These are phyloP conservation scores for Hippocampus abdominalis DNA, from an alignment of 2,113 vertebrate species.

Conservation along the genomic window DNA sequence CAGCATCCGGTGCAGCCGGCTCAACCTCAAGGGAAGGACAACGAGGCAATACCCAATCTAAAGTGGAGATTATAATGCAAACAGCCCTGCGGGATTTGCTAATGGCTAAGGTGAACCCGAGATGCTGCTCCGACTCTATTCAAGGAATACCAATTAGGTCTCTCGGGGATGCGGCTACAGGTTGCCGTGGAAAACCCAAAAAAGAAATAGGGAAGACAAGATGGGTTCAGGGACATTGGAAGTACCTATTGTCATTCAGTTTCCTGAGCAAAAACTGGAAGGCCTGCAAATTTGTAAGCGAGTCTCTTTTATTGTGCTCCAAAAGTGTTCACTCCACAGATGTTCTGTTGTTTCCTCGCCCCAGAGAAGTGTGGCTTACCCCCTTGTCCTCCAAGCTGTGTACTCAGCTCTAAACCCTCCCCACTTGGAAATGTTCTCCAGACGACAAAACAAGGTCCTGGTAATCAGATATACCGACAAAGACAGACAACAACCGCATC, in stretches of 20 bases:
- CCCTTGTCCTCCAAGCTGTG: conserved; percentile 24
- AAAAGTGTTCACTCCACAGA: conserved; percentile 36
- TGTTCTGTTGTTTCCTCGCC: conserved; percentile 48
- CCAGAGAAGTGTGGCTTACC: conserved; percentile 34
- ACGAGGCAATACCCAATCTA: conserved; percentile 56
- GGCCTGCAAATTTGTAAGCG: conserved; percentile 44
- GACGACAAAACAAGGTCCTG: conserved; percentile 49
- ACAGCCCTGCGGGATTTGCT: conserved; percentile 64
- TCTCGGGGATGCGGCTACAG: conserved; percentile 58
- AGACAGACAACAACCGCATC: conserved; percentile 48
- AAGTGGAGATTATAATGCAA: conserved; percentile 73
- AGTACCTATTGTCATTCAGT: conserved; percentile 48
- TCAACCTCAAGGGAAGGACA: conserved; percentile 60
- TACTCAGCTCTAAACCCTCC: conserved; percentile 14
- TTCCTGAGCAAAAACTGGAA: conserved; percentile 48
- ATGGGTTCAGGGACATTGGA: conserved; percentile 29
- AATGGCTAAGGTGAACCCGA: conserved; percentile 72
- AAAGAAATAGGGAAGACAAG: conserved; percentile 33
- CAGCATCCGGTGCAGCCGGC: conserved; percentile 46
- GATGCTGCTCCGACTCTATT: conserved; percentile 54
- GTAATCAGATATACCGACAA: conserved; percentile 48
- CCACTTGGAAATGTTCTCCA: conserved; percentile 40
- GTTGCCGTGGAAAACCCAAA: conserved; percentile 59
- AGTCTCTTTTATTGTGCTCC: conserved; percentile 58
- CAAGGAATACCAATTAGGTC: conserved; percentile 71